Conservation (phyloP, 2,797 vertebrate species). For the Pangasius djambal region DNA sequence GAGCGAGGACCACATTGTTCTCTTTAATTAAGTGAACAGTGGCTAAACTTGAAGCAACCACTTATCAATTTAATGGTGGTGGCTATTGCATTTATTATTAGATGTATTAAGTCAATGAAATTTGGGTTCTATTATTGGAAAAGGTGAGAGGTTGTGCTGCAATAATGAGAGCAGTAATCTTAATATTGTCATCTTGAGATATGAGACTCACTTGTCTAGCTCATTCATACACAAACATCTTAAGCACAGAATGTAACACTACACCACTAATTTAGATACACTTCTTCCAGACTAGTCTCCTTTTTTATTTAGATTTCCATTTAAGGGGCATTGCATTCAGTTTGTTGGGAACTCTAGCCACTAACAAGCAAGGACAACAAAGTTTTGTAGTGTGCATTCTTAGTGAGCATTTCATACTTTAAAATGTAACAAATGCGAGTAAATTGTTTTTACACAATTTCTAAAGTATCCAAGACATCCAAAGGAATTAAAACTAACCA, state of each 20-base stretch:
- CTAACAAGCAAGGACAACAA: not conserved
- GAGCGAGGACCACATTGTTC: not conserved
- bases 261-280: not conserved
- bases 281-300: not conserved
- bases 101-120: conserved; percentile 7
- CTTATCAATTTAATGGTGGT: conserved; percentile 11
- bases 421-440: not conserved
- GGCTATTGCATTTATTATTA: conserved; percentile 7
- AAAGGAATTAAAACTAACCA: no score
- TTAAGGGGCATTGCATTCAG: not conserved
- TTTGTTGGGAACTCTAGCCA: not conserved
- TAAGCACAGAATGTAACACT: not conserved
- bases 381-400: not conserved
- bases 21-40: not conserved
- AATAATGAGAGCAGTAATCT: conserved; percentile 7
- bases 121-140: conserved; percentile 17
- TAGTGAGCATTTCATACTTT: not conserved
- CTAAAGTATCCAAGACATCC: not conserved
- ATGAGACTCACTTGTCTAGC: not conserved
- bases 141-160: not conserved
- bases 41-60: not conserved
- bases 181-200: not conserved
- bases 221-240: not conserved
- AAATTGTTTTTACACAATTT: not conserved
- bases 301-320: not conserved